Evolutionary conservation across 2,113 vertebrate species (phyloP).

Genomic region (Sterna hirundo): DNA sequence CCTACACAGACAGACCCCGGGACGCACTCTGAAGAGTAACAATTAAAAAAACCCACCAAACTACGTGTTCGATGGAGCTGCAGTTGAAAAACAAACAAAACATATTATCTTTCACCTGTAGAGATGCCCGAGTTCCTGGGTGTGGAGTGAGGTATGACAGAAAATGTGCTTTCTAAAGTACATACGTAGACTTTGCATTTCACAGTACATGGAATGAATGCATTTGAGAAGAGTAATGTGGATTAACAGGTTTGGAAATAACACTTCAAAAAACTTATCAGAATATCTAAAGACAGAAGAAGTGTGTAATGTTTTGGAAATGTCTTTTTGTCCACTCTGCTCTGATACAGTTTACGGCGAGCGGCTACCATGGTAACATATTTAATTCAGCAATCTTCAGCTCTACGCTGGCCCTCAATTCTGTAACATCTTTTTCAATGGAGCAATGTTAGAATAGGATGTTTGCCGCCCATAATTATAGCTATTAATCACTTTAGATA

Average conservation of each 20-base stretch:
- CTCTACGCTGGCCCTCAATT: neutral
- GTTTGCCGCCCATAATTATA: neutral
- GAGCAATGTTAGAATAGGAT: neutral
- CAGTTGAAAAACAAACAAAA: neutral
- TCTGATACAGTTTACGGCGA: neutral
- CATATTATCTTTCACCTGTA: neutral
- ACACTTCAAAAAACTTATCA: neutral
- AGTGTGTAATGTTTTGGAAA: neutral
- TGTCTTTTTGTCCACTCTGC: neutral
- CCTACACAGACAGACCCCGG: neutral
- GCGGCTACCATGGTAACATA: neutral
- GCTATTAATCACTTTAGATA: slow-evolving; percentile 16
- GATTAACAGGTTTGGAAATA: neutral
- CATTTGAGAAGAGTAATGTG: neutral
- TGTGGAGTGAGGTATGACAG: neutral
- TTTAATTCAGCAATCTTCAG: neutral
- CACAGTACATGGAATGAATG: neutral
- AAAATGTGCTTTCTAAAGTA: neutral
- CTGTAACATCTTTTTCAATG: neutral
- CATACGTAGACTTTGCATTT: neutral
- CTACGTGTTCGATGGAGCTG: neutral
- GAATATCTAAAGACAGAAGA: neutral
- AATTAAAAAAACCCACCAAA: neutral
- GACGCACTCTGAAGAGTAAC: neutral
- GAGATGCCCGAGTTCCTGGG: neutral